Conservation (phyloP, 1,140 invertebrate genomes). For the Aphaenogaster ashmeadi region DNA sequence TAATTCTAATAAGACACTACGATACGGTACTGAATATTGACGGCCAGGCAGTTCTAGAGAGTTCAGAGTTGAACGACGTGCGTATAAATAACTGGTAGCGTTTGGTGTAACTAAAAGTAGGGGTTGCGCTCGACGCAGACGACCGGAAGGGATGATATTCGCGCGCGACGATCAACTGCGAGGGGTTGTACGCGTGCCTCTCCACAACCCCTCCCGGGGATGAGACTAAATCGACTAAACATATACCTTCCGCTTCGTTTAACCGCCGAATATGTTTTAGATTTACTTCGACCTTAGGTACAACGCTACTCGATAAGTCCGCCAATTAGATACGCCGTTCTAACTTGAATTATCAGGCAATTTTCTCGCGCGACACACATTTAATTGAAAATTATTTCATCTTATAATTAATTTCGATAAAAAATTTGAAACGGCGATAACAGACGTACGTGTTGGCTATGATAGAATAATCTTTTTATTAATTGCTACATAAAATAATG, state of each 20-base stretch:
- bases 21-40: slow-evolving; percentile 41
- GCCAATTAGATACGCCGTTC: slow-evolving; percentile 72
- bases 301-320: slow-evolving; percentile 72
- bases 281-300: slow-evolving; percentile 79
- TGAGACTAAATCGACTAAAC: slow-evolving; percentile 84
- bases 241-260: slow-evolving; percentile 85
- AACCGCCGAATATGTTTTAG: slow-evolving; percentile 84
- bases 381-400: slow-evolving; percentile 33
- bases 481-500: not conserved
- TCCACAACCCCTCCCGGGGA: slow-evolving; percentile 57
- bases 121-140: slow-evolving; percentile 63
- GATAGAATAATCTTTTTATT: not conserved
- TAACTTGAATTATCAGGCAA: slow-evolving; percentile 39
- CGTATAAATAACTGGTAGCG: slow-evolving; percentile 82
- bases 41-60: slow-evolving; percentile 41
- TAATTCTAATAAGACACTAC: not conserved
- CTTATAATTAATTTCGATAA: not conserved
- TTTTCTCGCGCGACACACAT: slow-evolving; percentile 24
- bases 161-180: slow-evolving; percentile 52
- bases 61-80: slow-evolving; percentile 41
- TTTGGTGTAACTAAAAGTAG: slow-evolving; percentile 78
- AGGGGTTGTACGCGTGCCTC: slow-evolving; percentile 69
- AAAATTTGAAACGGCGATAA: not conserved
- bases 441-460: not conserved
- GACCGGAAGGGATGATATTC: slow-evolving; percentile 60